Base-by-base conservation (phyloP, 1,140 invertebrate genomes). In the Leptinotarsa defecta region DNA sequence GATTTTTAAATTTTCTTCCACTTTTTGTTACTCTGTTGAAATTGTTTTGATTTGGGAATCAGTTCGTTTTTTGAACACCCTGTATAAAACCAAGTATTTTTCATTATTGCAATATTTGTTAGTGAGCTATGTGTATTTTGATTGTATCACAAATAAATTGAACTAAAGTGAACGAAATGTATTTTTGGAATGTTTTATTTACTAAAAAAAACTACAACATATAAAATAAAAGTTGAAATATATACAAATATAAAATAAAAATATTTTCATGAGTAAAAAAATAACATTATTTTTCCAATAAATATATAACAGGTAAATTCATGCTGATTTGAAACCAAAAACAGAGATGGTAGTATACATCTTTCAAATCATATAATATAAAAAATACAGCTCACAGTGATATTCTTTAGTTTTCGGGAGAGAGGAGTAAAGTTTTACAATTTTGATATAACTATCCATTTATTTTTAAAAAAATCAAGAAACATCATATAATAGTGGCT, bases 71-170 rank as follows among this genome's bases (percentile, higher is more conserved):
- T 65, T 71, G 52, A 49, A 73, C 52, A 61, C 17, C 52, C n/a
- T 15, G n/a, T 57, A 57, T 22, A 68, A 70, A 75, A 68, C 49
- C 48, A 57, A 68, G 71, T 79, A 78, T 78, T 81, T 81, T 82
- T 83, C 81, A 79, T 77, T 77, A 80, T 80, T 71, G 79, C 78
- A 81, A 80, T 82, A 81, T 79, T 83, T 78, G 76, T 79, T 83
- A 80, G 79, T 81, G 78, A 72, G 81, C 83, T 84, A 82, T 77
- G 78, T 84, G 83, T 83, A 82, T 77, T 82, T 82, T 83, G 79
- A 82, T 82, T 83, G 82, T 83, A 83, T 82, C 75, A 81, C 77
- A 78, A 79, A 81, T 79, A 78, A 79, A 74, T 64, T 64, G 73
- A 68, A 76, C 65, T 69, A 65, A 27, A 68, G 11, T 34, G 48